Conservation (phyloP, 2,797 vertebrate genomes). For the Bovichtus diacanthus region DNA sequence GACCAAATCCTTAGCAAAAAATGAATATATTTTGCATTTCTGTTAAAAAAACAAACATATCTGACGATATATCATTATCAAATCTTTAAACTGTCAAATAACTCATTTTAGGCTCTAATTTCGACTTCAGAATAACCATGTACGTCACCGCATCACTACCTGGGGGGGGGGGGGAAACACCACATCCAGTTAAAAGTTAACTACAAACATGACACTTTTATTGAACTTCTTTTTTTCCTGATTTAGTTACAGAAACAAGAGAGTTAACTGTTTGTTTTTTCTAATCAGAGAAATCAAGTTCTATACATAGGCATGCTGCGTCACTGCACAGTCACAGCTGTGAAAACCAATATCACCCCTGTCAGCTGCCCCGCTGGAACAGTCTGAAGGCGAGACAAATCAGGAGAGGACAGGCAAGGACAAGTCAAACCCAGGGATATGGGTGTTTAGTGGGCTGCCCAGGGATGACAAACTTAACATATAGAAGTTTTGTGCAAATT, state of each 20-base stretch:
- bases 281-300: slow-evolving; percentile 79
- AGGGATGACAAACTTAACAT: slow-evolving; percentile 73
- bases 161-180: slow-evolving; percentile 47
- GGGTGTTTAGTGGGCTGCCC: slow-evolving; percentile 66
- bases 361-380: slow-evolving; percentile 73
- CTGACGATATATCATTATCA: background rate
- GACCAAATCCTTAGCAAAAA: background rate
- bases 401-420: slow-evolving; percentile 77
- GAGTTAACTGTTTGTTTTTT: slow-evolving; percentile 69
- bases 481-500: slow-evolving; percentile 81
- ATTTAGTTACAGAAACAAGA: slow-evolving; percentile 83
- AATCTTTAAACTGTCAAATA: background rate
- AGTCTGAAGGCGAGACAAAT: slow-evolving; percentile 80
- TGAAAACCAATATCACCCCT: slow-evolving; percentile 79
- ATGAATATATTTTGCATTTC: background rate
- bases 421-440: slow-evolving; percentile 67
- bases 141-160: background rate
- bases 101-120: background rate
- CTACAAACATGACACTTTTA: slow-evolving; percentile 88
- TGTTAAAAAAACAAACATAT: background rate
- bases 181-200: slow-evolving; percentile 68
- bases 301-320: slow-evolving; percentile 86
- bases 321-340: slow-evolving; percentile 85
- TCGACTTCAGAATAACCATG: background rate
- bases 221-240: slow-evolving; percentile 81